phyloP scores from a whole-genome alignment of 2,888 invertebrate species.

The Empis stercorea region DNA sequence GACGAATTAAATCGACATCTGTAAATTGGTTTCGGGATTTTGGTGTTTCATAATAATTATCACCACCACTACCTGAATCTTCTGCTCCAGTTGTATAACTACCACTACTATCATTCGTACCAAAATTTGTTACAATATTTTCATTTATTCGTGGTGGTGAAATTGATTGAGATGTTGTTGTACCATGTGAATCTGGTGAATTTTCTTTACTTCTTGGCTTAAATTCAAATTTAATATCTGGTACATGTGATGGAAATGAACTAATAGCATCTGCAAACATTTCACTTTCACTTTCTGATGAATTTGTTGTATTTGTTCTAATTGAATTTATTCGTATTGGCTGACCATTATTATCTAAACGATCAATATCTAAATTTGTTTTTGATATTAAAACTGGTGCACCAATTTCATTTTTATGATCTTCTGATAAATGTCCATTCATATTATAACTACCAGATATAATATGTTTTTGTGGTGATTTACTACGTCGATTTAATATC shows the following conservation, averaged over 20 bases:
- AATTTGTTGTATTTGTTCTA: constrained; percentile 11
- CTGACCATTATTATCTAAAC: constrained; percentile 20
- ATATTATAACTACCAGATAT: constrained; percentile 34
- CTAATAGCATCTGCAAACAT: constrained; percentile 30
- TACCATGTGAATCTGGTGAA: constrained; percentile 8
- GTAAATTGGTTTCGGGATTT: constrained; percentile 9
- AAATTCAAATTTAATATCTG: constrained; percentile 15
- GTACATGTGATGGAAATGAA: constrained; percentile 19
- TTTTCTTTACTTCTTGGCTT: constrained; percentile 10
- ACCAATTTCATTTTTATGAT: constrained; percentile 34
- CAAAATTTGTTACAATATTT: no score
- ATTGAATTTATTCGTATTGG: neutral
- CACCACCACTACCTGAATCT: neutral
- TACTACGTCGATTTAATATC: constrained; percentile 12
- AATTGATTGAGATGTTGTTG: constrained; percentile 1
- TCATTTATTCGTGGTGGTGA: no score
- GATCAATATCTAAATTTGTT: constrained; percentile 32
- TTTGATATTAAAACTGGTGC: constrained; percentile 34
- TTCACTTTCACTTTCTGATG: constrained; percentile 29
- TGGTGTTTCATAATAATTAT: constrained; percentile 16
- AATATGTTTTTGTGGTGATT: constrained; percentile 23
- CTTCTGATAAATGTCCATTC: constrained; percentile 31
- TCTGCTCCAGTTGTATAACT: no score
- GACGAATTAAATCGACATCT: constrained; percentile 11
- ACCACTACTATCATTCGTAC: no score